Evolutionary conservation across 1,140 invertebrate genomes (phyloP), one percentile per base, ranked within the genome.

Genomic region (Hyles vespertilio): DNA sequence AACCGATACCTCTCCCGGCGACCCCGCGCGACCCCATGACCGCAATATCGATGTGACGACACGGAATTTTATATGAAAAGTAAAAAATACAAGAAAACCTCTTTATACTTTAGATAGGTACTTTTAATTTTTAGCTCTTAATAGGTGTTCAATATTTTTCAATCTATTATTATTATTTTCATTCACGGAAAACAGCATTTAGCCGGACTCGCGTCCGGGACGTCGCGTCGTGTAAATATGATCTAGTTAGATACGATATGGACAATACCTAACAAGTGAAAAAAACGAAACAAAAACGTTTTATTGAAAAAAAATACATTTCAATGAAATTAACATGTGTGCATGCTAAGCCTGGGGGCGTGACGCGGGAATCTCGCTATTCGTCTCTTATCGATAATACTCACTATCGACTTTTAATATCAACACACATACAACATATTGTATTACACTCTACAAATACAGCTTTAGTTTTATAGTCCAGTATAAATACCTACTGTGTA

Each of bases 231-330:
- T 85, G 84, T 87, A 87, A 72, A 88, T 86, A 84, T 67, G 46
- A 79, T 72, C 73, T 85, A 83, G 79, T 74, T 87, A 84, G 79
- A 78, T 72, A 80, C 62, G 70, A 79, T 84, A 84, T 81, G 85
- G 84, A 88, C 84, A 84, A 88, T 88, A 87, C 84, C 82, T 87
- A 87, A 88, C 84, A 88, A 88, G 85, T 88, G 82, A 81, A 84
- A 72, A 76, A 78, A 72, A 49, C 82, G 11, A 80, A 84, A 71
- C 75, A 77, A 44, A 22, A 54, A 54, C 74, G 79, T 79, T 86
- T 84, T 86, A 84, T 85, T 88, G 81, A 84, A 73, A 72, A 22
- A 22, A 22, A 83, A 84, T 85, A 85, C 81, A 86, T 22, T 77
- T 86, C 82, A 81, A 79, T 87, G 81, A 79, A 88, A 87, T 82